These are phyloP conservation scores for Saturnia pavonia DNA, from an alignment of 2,888 invertebrate species.

Conservation along the genomic window DNA sequence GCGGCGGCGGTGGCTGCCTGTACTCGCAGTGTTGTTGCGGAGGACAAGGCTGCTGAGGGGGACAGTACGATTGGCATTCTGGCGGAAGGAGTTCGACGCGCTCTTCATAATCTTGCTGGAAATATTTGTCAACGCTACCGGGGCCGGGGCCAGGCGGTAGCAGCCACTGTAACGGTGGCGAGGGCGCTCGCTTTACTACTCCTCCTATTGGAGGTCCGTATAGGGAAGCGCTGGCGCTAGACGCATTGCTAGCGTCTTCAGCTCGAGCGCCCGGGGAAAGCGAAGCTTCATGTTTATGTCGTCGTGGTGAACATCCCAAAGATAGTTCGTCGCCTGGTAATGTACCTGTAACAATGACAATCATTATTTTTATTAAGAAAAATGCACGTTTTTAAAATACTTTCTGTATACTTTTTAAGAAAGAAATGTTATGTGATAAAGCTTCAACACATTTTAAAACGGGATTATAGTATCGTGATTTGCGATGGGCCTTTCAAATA, in stretches of 20 bases:
- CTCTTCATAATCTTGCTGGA: slow-evolving; percentile 87
- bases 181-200: slow-evolving; percentile 72
- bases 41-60: slow-evolving; percentile 68
- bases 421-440: no score
- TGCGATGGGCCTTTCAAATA: background rate
- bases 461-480: background rate
- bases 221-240: slow-evolving; percentile 82
- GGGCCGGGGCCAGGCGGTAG: slow-evolving; percentile 87
- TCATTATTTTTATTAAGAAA: background rate
- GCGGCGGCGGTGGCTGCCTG: slow-evolving; percentile 84
- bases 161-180: slow-evolving; percentile 86
- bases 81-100: slow-evolving; percentile 80
- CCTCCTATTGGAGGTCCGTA: slow-evolving; percentile 78
- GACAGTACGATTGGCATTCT: slow-evolving; percentile 77
- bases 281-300: slow-evolving; percentile 84
- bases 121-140: slow-evolving; percentile 83
- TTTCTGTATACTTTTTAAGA: no score
- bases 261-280: slow-evolving; percentile 86
- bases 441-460: background rate
- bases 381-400: no score
- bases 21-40: slow-evolving; percentile 84
- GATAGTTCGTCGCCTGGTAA: slow-evolving; percentile 91
- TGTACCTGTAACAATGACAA: slow-evolving; percentile 84
- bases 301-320: slow-evolving; percentile 81
- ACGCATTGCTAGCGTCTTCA: slow-evolving; percentile 88